Evolutionary conservation across 2,797 vertebrate genomes (phyloP).

Genomic region (Cuniculus paca): DNA sequence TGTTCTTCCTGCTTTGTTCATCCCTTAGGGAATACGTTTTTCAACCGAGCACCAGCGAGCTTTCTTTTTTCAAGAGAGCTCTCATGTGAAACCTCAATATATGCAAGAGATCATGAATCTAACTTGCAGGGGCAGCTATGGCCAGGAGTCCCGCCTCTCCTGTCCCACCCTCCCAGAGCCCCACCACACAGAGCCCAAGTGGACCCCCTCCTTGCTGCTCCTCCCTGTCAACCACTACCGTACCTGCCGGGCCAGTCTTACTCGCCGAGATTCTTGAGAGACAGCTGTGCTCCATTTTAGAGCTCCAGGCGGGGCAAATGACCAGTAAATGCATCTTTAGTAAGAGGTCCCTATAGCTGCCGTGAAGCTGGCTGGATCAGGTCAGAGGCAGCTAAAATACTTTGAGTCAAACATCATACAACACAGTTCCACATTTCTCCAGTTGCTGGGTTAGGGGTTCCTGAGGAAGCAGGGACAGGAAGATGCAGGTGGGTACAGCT

Average conservation of each 20-base stretch:
- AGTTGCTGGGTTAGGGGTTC: background rate
- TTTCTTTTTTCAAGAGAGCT: background rate
- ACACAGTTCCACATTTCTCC: background rate
- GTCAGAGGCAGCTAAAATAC: background rate
- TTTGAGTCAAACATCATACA: background rate
- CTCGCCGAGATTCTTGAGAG: background rate
- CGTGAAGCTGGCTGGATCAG: background rate
- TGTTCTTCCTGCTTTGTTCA: slow-evolving; percentile 52
- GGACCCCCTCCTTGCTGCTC: background rate
- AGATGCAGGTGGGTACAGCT: fast-evolving
- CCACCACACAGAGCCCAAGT: fast-evolving
- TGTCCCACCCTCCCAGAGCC: background rate
- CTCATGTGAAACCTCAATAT: background rate
- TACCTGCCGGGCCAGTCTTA: background rate
- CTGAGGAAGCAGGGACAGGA: background rate
- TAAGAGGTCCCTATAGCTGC: background rate
- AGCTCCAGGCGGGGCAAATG: background rate
- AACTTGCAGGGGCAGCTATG: background rate
- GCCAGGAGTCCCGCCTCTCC: background rate
- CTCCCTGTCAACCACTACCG: background rate
- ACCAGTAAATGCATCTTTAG: background rate
- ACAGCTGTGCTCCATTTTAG: background rate
- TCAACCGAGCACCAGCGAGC: background rate
- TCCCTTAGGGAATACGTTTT: background rate
- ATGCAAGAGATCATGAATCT: background rate